These are phyloP conservation scores for Morpho helenor DNA, from an alignment of 2,888 invertebrate species.

Conservation along the genomic window DNA sequence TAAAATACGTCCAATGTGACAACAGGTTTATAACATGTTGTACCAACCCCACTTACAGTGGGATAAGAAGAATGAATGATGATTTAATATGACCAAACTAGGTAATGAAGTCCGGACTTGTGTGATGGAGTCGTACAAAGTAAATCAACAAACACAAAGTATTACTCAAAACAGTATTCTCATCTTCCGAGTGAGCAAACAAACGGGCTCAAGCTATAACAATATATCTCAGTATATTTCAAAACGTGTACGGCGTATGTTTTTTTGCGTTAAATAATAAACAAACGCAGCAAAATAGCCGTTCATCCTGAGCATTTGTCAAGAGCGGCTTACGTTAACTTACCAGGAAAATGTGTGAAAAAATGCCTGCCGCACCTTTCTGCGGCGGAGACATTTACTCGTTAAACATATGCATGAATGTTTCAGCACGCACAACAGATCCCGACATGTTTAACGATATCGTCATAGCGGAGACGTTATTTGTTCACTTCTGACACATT, in stretches of 20 bases:
- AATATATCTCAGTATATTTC: constrained; percentile 19
- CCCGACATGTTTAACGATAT: no score
- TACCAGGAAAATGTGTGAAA: constrained; percentile 61
- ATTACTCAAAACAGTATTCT: neutral
- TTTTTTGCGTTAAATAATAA: constrained; percentile 49
- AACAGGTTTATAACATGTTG: no score
- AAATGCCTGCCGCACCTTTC: constrained; percentile 49
- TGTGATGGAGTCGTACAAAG: no score
- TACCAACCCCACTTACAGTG: no score
- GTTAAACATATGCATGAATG: constrained; percentile 15
- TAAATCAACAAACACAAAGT: neutral
- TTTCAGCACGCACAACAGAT: neutral
- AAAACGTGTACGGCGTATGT: constrained; percentile 25
- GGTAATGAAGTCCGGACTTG: no score
- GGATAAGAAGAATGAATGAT: no score
- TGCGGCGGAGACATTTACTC: constrained; percentile 9
- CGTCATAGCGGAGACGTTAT: no score
- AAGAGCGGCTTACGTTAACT: constrained; percentile 71
- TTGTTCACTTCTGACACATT: no score
- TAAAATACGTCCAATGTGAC: no score
- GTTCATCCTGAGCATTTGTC: constrained; percentile 77
- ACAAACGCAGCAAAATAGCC: constrained; percentile 58
- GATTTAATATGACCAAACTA: no score
- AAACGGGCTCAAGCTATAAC: constrained; percentile 11
- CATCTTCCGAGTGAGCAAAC: neutral